Base-by-base conservation (phyloP, 2,888 invertebrate genomes). In the Tillus elongatus region DNA sequence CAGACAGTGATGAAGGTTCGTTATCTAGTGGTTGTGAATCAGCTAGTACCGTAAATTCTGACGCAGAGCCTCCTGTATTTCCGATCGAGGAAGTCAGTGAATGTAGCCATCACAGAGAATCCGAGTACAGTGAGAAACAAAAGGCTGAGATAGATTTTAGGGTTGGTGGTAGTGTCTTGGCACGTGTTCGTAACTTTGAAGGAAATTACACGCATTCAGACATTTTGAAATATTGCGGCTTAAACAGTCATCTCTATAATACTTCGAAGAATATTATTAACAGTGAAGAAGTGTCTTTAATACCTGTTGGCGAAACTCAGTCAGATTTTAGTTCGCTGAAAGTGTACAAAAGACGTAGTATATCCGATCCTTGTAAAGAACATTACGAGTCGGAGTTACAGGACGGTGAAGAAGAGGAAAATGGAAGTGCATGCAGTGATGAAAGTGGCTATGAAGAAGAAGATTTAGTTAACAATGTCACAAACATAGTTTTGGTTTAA, bases 381-480 rank as follows among this genome's bases (percentile, higher is more conserved):
- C 52, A 67, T 61, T 68, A 70, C 45, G 70, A 70, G 41, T 58
- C 57, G 30, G 56, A 56, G 33, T 6, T 8, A 8, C 6, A 19
- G 24, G 63, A 63, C 13, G 60, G 60, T 15, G 61, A 60, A 35
- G 68, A 69, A 33, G 67, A 69, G 37, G 70, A 72, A 45, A 63
- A 63, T 46, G 80, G 81, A 55, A 88, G 88, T 55, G 89, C 82
- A 44, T 82, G 86, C 58, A 88, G 88, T 61, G 90, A 91, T 56
- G 91, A 92, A 62, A 89, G 88, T 38, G 91, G 91, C 2, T 91
- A 89, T 64, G 90, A 88, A 15, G 91, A 91, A 60, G 73, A 78
- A 44, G 80, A 79, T 45, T 46, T 63, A 31, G 54, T 58, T 14
- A 61, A 56, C 47, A 60, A 60, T 15, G 58, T 66, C 37, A 57